Percentiles rank a stretch among this genome's conserved stretches.
These are phyloP conservation scores for Apus apus DNA, from an alignment of 2,113 vertebrate species.

Conservation along the genomic window DNA sequence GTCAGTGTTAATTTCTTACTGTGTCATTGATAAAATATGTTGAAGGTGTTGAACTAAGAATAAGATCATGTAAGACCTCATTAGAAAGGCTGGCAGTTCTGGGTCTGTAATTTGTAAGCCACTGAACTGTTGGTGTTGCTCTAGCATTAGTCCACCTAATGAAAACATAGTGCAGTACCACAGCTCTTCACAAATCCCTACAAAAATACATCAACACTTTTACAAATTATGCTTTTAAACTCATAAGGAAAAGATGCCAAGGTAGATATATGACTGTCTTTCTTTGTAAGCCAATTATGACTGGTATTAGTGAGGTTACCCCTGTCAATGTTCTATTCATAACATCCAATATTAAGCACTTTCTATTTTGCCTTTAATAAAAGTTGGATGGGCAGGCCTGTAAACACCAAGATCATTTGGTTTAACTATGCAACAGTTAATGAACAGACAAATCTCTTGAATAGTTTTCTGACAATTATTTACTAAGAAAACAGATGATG, in stretches of 20 bases:
- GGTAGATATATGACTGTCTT: neutral
- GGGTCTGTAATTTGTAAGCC: neutral
- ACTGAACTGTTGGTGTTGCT: neutral
- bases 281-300: neutral
- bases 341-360: neutral
- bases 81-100: neutral
- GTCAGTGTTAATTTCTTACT: neutral
- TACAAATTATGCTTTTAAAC: neutral
- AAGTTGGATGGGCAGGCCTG: neutral
- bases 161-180: neutral
- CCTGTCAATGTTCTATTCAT: neutral
- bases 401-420: neutral
- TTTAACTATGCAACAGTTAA: neutral
- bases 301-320: neutral
- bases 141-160: neutral
- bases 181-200: neutral
- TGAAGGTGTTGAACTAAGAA: neutral
- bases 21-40: neutral
- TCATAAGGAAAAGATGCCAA: neutral
- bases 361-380: neutral
- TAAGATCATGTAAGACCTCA: neutral
- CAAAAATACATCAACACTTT: neutral
- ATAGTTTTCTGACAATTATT: neutral
- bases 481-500: neutral
- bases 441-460: neutral